phyloP scores from a whole-genome alignment of 1,140 invertebrate species.

The Schlechtendalia chinensis region DNA sequence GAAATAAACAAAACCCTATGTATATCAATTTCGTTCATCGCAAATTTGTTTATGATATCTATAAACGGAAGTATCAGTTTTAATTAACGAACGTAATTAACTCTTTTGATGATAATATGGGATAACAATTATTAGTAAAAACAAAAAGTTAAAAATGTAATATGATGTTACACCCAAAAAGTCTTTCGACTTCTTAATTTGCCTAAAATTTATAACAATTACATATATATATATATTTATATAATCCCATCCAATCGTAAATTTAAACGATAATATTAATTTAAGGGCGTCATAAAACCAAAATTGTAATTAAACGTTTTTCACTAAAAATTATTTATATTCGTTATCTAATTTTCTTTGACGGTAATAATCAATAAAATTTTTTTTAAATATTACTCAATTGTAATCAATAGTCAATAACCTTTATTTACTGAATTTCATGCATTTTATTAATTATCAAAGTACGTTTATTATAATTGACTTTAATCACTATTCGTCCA shows the following conservation, averaged over 20 bases:
- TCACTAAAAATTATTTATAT: neutral
- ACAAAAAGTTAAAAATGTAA: neutral
- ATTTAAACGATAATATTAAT: neutral
- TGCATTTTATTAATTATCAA: no score
- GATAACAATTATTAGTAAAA: neutral
- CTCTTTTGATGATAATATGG: constrained; percentile 9
- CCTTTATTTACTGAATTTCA: no score
- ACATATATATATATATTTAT: neutral
- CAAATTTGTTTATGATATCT: neutral
- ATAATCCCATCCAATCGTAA: neutral
- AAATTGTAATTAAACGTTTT: neutral
- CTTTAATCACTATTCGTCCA: no score
- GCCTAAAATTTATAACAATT: no score
- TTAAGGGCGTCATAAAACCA: neutral
- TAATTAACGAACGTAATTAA: neutral
- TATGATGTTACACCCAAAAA: neutral
- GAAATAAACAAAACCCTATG: neutral
- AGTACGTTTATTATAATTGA: no score
- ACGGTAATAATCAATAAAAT: no score
- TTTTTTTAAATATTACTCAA: no score
- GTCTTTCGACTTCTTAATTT: neutral
- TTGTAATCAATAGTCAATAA: no score
- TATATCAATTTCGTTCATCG: constrained; percentile 9
- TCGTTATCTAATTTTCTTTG: neutral
- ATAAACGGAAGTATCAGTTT: neutral